Evolutionary conservation across 2,113 vertebrate species (phyloP).

Genomic region (Oryzias celebensis): DNA sequence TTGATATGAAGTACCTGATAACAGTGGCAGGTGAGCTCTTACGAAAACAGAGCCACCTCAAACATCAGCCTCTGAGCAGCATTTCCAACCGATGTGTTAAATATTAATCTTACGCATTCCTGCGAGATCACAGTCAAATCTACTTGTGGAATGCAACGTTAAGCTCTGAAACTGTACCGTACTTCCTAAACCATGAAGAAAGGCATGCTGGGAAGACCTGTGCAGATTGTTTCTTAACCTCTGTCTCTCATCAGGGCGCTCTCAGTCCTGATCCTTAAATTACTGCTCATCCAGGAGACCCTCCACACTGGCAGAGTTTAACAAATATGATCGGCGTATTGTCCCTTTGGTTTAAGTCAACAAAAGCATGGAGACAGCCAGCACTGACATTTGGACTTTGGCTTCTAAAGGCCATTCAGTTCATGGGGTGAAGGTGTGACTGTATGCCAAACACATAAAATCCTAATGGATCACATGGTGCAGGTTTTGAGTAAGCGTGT

Average conservation of each 20-base stretch:
- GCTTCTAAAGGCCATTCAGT: slow-evolving; percentile 56
- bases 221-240: slow-evolving; percentile 52
- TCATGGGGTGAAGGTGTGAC: slow-evolving; percentile 68
- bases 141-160: slow-evolving; percentile 60
- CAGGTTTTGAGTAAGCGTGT: slow-evolving; percentile 55
- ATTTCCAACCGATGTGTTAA: slow-evolving; percentile 63
- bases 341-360: slow-evolving; percentile 61
- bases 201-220: slow-evolving; percentile 61
- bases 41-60: slow-evolving; percentile 53
- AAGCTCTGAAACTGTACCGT: slow-evolving; percentile 64
- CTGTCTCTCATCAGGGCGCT: slow-evolving; percentile 69
- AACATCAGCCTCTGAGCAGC: slow-evolving; percentile 35
- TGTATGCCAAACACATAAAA: slow-evolving; percentile 51
- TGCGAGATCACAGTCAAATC: slow-evolving; percentile 56
- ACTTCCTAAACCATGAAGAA: slow-evolving; percentile 59
- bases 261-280: slow-evolving; percentile 71
- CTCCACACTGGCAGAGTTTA: slow-evolving; percentile 50
- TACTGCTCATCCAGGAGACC: slow-evolving; percentile 60
- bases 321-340: slow-evolving; percentile 57
- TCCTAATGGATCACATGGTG: slow-evolving; percentile 62
- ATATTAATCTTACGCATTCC: slow-evolving; percentile 74
- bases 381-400: slow-evolving; percentile 63
- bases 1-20: slow-evolving; percentile 59
- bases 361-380: slow-evolving; percentile 53
- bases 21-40: slow-evolving; percentile 42